Conservation (phyloP, 2,113 vertebrate species). For the Ceratotherium simum region DNA sequence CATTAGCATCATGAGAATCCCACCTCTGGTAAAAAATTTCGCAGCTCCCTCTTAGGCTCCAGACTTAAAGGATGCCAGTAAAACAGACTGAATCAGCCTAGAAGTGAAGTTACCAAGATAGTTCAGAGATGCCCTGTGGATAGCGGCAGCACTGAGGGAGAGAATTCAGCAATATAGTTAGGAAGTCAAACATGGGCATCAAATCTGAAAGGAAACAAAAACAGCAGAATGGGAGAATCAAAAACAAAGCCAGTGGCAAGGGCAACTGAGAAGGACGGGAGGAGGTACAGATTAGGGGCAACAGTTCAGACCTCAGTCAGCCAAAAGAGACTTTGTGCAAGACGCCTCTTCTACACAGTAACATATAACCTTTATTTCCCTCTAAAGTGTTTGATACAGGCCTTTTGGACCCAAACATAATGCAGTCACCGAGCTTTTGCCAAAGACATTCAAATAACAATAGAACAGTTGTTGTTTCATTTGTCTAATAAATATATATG, state of each 20-base stretch:
- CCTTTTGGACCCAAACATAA: neutral
- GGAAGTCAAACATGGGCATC: neutral
- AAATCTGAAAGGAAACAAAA: neutral
- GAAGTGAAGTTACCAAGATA: neutral
- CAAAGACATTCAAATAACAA: conserved; percentile 25
- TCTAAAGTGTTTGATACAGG: neutral
- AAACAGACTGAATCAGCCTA: neutral
- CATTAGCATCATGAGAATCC: neutral
- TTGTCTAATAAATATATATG: neutral
- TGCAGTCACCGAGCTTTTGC: neutral
- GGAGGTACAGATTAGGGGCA: neutral
- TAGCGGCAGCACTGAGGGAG: neutral
- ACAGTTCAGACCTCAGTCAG: neutral
- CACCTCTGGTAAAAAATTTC: neutral
- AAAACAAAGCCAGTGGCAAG: neutral
- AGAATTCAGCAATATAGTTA: neutral
- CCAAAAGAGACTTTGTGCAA: neutral
- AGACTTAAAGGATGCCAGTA: neutral
- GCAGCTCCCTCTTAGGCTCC: neutral
- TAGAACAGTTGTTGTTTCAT: neutral
- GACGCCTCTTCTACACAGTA: neutral
- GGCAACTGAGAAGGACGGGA: neutral
- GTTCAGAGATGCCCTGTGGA: neutral
- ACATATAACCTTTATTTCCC: neutral
- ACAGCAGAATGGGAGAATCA: neutral